phyloP scores from a whole-genome alignment of 2,113 vertebrate species.

The Electrona antarctica region DNA sequence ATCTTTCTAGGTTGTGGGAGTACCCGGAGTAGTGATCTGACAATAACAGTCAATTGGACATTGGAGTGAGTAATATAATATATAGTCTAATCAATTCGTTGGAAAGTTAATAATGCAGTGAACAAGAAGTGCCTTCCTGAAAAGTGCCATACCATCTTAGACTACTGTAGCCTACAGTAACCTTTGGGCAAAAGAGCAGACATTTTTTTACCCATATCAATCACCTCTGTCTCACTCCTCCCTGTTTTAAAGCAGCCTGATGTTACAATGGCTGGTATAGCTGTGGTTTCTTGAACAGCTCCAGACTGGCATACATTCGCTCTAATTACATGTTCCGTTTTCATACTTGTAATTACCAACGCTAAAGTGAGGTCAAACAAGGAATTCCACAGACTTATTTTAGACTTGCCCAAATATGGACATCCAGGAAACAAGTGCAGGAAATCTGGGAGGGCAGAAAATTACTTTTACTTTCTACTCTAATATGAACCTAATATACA shows the following conservation, averaged over 20 bases:
- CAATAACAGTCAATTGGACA: no score
- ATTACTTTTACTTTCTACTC: constrained; percentile 48
- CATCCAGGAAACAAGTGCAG: constrained; percentile 63
- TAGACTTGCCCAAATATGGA: constrained; percentile 65
- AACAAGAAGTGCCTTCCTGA: no score
- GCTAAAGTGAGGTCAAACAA: constrained; percentile 62
- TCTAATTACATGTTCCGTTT: constrained; percentile 70
- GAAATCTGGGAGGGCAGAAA: constrained; percentile 20
- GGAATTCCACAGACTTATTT: constrained; percentile 63
- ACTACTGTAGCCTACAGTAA: constrained; percentile 10
- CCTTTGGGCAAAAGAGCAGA: constrained; percentile 26
- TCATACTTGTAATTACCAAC: constrained; percentile 41
- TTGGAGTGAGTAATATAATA: no score
- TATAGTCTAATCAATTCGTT: no score
- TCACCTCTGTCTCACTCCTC: constrained; percentile 52
- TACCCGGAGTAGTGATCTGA: no score
- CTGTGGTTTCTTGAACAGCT: constrained; percentile 60
- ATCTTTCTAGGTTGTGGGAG: no score
- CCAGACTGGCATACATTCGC: constrained; percentile 66
- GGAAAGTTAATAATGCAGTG: no score
- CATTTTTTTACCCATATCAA: constrained; percentile 57
- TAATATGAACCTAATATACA: neutral
- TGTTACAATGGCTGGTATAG: constrained; percentile 29
- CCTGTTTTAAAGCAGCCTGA: constrained; percentile 37
- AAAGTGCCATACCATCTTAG: no score